phyloP scores from a whole-genome alignment of 2,888 invertebrate genomes.

The Taenaris catops region DNA sequence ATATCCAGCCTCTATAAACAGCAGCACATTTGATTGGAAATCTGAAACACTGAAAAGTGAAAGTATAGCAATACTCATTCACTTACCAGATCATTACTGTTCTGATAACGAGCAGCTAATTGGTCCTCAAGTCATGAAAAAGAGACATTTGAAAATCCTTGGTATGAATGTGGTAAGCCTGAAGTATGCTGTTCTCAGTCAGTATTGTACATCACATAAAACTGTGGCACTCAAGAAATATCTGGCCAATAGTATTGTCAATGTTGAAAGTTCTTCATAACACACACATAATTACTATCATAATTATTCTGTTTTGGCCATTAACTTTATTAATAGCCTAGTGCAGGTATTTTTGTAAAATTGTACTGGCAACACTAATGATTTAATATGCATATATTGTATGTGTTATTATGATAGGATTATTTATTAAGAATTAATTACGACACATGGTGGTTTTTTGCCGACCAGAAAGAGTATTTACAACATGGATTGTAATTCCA shows the following conservation, averaged over 20 bases:
- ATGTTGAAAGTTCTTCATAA: constrained; percentile 35
- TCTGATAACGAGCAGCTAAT: constrained; percentile 73
- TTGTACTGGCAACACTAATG: too few species aligned
- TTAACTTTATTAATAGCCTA: too few species aligned
- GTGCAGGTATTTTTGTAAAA: too few species aligned
- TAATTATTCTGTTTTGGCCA: too few species aligned
- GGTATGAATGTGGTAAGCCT: constrained; percentile 82
- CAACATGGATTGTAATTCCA: too few species aligned
- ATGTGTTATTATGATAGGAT: too few species aligned
- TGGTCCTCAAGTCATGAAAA: constrained; percentile 82
- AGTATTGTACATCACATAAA: constrained; percentile 64
- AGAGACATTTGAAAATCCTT: constrained; percentile 80
- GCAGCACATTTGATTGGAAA: constrained; percentile 65
- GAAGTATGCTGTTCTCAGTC: constrained; percentile 71
- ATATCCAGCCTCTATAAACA: constrained; percentile 62
- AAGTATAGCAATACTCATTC: constrained; percentile 79
- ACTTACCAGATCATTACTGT: constrained; percentile 84
- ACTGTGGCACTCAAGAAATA: constrained; percentile 70
- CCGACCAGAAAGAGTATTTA: too few species aligned
- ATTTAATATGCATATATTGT: too few species aligned
- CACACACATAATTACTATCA: too few species aligned
- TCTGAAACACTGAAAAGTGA: constrained; percentile 54
- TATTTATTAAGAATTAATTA: too few species aligned
- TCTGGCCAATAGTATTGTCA: constrained; percentile 59
- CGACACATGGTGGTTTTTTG: too few species aligned